A percentile compares a stretch with the other conserved stretches of the same genome.
Evolutionary conservation across 92 coral and sea anemone species (phyloP).

Genomic region (Hydrozoanthus gracilis): DNA sequence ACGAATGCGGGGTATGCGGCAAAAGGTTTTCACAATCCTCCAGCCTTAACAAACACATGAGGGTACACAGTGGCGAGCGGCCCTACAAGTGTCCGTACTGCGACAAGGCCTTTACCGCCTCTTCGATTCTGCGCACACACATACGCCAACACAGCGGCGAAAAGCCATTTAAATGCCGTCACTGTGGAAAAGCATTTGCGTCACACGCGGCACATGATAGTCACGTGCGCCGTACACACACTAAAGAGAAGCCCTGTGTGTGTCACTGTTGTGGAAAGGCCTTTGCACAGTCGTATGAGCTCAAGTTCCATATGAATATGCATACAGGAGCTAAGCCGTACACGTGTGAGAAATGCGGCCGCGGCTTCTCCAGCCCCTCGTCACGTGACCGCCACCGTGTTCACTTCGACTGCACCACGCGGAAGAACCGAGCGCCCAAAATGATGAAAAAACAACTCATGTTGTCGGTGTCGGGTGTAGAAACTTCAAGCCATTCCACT

Average conservation of each 20-base stretch:
- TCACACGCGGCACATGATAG: conserved; percentile 99
- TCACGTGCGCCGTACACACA: conserved; percentile 99
- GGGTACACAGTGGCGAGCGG: conserved; percentile 97
- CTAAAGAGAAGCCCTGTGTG: conserved; percentile 99
- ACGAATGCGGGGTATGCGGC: conserved; percentile 87
- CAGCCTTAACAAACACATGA: conserved; percentile 96
- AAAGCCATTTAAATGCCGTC: conserved; percentile 96
- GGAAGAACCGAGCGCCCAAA: conserved; percentile 51
- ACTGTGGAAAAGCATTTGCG: conserved; percentile 97
- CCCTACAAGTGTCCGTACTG: conserved; percentile 98
- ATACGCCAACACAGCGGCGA: conserved; percentile 98
- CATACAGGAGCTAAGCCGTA: conserved; percentile 99
- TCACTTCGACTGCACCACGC: conserved; percentile 84
- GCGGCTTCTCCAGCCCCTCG: conserved; percentile 95
- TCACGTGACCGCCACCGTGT: conserved; percentile 85
- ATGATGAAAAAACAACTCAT: conserved; percentile 43
- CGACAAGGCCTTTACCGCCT: conserved; percentile 94
- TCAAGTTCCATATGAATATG: conserved; percentile 98
- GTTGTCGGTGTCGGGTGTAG: background rate
- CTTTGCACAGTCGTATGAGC: conserved; percentile 96
- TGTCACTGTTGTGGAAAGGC: conserved; percentile 98
- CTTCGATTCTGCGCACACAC: conserved; percentile 97
- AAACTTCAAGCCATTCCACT: background rate
- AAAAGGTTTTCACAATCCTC: conserved; percentile 98
- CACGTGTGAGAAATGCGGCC: conserved; percentile 98